These are phyloP conservation scores for Sipha maydis DNA, from an alignment of 2,888 invertebrate species.

Conservation along the genomic window DNA sequence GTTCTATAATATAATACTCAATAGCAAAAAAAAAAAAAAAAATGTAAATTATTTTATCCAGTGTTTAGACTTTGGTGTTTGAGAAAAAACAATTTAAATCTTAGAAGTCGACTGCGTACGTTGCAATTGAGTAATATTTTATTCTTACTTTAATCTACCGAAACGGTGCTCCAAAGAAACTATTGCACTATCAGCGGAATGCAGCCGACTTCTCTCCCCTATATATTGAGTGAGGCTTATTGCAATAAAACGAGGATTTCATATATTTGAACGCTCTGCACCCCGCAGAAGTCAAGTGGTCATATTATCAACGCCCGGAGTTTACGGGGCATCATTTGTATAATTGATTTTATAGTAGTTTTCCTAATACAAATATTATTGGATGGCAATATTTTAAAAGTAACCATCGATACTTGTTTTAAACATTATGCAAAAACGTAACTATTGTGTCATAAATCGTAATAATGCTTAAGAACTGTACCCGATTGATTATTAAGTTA, in stretches of 20 bases:
- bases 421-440: not conserved
- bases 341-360: slow-evolving; percentile 29
- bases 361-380: not conserved
- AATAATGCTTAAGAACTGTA: not conserved
- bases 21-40: too few species aligned
- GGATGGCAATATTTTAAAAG: not conserved
- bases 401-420: not conserved
- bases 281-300: slow-evolving; percentile 40
- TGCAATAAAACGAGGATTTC: slow-evolving; percentile 60
- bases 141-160: slow-evolving; percentile 42
- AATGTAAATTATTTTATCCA: too few species aligned
- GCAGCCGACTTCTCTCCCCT: slow-evolving; percentile 44
- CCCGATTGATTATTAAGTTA: not conserved
- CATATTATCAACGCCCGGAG: slow-evolving; percentile 39
- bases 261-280: slow-evolving; percentile 29
- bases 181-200: slow-evolving; percentile 56
- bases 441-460: not conserved
- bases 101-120: not conserved
- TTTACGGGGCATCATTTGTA: not conserved
- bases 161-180: slow-evolving; percentile 21
- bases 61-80: not conserved
- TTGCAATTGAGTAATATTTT: slow-evolving; percentile 27
- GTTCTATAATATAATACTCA: too few species aligned
- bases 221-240: slow-evolving; percentile 25
- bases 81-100: not conserved